Conservation (phyloP, 1,140 invertebrate species). For the Colletes latitarsis region DNA sequence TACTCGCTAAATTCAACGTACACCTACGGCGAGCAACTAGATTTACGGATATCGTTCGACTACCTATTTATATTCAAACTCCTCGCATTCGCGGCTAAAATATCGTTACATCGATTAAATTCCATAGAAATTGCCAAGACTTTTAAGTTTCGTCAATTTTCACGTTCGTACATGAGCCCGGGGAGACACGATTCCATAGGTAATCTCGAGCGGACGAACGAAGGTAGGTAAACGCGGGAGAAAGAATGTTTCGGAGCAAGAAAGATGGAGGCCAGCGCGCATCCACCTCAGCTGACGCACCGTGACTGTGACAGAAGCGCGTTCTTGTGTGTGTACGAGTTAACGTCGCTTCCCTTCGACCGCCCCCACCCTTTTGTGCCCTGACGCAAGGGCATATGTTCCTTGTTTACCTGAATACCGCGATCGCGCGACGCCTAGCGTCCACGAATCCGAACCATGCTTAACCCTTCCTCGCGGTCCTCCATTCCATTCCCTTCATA, state of each 20-base stretch:
- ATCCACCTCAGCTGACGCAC: slow-evolving; percentile 1
- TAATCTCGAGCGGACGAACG: background rate
- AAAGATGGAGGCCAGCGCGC: background rate
- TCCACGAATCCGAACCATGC: slow-evolving; percentile 20
- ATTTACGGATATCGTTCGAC: no score
- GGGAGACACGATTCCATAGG: background rate
- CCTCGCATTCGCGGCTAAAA: no score
- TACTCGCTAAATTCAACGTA: no score
- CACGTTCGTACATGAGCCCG: background rate
- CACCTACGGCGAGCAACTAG: no score
- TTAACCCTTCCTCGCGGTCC: no score
- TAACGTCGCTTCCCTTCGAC: background rate
- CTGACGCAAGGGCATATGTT: slow-evolving; percentile 12
- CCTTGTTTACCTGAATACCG: slow-evolving; percentile 10
- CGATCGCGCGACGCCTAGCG: background rate
- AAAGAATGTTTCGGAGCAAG: background rate
- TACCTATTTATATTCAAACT: no score
- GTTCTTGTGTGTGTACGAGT: background rate
- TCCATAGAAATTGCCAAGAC: no score
- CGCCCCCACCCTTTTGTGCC: background rate
- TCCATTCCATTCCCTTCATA: no score
- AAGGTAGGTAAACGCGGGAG: background rate
- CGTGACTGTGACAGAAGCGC: slow-evolving; percentile 18
- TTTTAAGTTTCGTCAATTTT: no score
- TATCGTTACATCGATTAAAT: no score